Percentiles rank a stretch among this genome's conserved stretches.
These are phyloP conservation scores for Dasyornis broadbenti DNA, from an alignment of 2,113 vertebrate genomes.

Conservation along the genomic window DNA sequence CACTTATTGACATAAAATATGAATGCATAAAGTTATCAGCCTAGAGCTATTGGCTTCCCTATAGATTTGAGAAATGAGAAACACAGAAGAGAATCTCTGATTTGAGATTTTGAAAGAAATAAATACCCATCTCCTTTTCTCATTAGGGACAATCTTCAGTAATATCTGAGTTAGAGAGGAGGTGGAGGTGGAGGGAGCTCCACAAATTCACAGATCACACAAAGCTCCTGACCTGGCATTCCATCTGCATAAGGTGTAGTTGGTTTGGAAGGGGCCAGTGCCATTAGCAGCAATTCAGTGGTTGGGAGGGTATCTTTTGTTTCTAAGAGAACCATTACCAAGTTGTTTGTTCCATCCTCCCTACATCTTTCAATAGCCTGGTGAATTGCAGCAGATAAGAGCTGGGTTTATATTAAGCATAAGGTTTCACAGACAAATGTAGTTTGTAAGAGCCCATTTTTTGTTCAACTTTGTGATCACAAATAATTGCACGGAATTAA, in stretches of 20 bases:
- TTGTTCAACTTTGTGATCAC: neutral
- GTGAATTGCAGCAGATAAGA: neutral
- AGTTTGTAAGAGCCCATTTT: neutral
- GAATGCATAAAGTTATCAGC: conserved; percentile 32
- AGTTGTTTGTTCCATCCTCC: neutral
- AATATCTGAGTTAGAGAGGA: neutral
- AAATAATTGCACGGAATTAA: conserved; percentile 14
- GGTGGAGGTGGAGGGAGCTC: neutral
- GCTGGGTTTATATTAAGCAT: neutral
- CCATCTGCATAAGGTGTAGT: neutral
- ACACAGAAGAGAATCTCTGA: neutral
- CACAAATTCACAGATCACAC: neutral
- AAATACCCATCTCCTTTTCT: neutral
- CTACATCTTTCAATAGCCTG: neutral
- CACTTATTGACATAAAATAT: conserved; percentile 28
- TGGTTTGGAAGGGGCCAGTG: neutral
- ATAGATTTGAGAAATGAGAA: conserved; percentile 22
- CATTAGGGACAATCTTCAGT: neutral
- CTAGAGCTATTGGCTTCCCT: conserved; percentile 25
- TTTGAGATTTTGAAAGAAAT: neutral
- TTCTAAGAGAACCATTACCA: neutral
- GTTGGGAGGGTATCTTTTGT: neutral
- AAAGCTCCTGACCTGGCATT: neutral
- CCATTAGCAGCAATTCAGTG: neutral
- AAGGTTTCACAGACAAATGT: neutral